Base-by-base conservation (phyloP, 2,113 vertebrate genomes). In the Jaculus jaculus region DNA sequence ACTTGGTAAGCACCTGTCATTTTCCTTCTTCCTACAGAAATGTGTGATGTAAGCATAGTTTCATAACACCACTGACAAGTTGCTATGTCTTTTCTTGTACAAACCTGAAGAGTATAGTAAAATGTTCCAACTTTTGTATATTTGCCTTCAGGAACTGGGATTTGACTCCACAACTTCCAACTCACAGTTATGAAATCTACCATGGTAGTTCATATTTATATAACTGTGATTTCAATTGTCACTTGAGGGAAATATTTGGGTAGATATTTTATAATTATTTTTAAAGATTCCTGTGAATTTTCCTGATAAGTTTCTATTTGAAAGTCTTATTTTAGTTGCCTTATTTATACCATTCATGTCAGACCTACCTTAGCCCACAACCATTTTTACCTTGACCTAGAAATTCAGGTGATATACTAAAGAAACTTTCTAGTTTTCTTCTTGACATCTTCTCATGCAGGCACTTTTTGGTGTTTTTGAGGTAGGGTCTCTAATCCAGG, bases 1-100 rank as follows among this genome's bases (percentile, higher is more conserved):
- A 99, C 98, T 98, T 99, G 99, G 99, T 99, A 98, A 99, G 98
- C 97, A 47, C 63, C 94, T 96, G 7, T 87, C 54, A 37, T 97
- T 98, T 97, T 95, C 63, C 90, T 95, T 87, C 90, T 39, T 93
- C n/a, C 87, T 97, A n/a, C 26, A 85, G 93, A 91, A 96, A 94
- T 81, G 66, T 86, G 26, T 89, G 82, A 94, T 79, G 20, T 83
- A 39, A 96, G 94, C 90, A n/a, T 84, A 86, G 47, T 26, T 95
- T 77, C 39, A 6, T 81, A 90, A 88, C 80, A 85, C 83, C 60
- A 69, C 26, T 74, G 85, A 24, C 79, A 60, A 72, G 73, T 86
- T 39, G 30, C 42, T 95, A 9, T 47, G 72, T 82, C 81, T 81
- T 68, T 94, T 85, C 82, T 79, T 95, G 94, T 84, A 71, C 51